A percentile compares a stretch with the other conserved stretches of the same genome.
Evolutionary conservation across 2,888 invertebrate genomes (phyloP).

Genomic region (Galerucella nymphaeae): DNA sequence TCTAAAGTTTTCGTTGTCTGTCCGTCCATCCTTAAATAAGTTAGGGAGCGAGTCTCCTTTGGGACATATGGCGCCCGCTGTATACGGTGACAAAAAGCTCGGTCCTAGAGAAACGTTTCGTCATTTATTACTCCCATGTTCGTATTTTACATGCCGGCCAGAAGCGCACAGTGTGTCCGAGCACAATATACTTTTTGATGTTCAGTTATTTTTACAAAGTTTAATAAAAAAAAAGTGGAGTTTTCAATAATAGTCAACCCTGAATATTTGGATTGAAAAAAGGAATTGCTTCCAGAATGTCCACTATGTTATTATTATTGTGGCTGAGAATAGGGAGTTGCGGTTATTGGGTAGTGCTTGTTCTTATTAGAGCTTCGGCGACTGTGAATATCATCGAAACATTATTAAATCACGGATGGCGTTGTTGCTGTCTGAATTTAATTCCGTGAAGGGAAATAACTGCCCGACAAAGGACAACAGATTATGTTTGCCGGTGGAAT

Average conservation of each 20-base stretch:
- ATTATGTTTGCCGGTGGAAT: constrained; percentile 3
- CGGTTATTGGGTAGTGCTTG: neutral
- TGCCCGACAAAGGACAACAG: constrained; percentile 12
- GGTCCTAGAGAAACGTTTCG: constrained; percentile 32
- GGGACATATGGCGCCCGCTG: constrained; percentile 38
- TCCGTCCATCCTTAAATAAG: constrained; percentile 53
- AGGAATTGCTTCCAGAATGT: too few relatives aligned
- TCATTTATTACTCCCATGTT: constrained; percentile 32
- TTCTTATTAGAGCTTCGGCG: constrained; percentile 7
- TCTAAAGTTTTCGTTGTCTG: constrained; percentile 47
- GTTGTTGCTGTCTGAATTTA: constrained; percentile 11
- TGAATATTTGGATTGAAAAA: too few relatives aligned
- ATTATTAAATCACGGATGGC: constrained; percentile 23
- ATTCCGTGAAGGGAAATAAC: constrained; percentile 10
- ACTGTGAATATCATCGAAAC: constrained; percentile 24
- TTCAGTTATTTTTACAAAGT: neutral
- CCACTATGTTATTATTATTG: too few relatives aligned
- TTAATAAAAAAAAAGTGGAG: neutral
- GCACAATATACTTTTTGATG: neutral
- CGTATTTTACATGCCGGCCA: constrained; percentile 32
- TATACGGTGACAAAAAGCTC: constrained; percentile 33
- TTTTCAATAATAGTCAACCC: too few relatives aligned
- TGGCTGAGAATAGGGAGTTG: too few relatives aligned
- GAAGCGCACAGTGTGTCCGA: neutral
- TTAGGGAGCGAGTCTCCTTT: constrained; percentile 44